phyloP scores from a whole-genome alignment of 2,113 vertebrate species.

The Axis porcinus region DNA sequence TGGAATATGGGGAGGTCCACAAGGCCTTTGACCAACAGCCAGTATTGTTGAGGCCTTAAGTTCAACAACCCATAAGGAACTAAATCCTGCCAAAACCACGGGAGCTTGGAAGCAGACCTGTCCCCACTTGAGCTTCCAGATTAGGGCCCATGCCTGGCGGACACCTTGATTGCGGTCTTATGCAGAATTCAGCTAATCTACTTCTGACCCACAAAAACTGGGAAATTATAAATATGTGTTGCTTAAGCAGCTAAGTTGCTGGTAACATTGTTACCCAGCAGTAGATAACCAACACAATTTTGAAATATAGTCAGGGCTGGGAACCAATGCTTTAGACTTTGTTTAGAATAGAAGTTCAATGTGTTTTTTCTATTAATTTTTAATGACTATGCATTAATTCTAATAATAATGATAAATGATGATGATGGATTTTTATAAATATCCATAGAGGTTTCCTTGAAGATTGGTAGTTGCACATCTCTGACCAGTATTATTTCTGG shows the following conservation, averaged over 20 bases:
- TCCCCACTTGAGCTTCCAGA: background rate
- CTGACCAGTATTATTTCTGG: slow-evolving; percentile 15
- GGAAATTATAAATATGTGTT: background rate
- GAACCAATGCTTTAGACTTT: background rate
- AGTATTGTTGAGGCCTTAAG: background rate
- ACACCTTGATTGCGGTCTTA: background rate
- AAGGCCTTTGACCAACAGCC: background rate
- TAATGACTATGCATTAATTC: slow-evolving; percentile 24
- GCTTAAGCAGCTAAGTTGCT: background rate
- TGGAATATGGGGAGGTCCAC: background rate
- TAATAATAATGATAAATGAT: background rate
- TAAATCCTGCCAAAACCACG: background rate
- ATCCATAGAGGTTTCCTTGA: background rate
- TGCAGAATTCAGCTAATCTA: background rate
- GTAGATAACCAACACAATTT: background rate
- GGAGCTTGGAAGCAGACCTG: background rate
- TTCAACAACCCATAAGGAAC: background rate
- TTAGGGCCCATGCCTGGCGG: background rate
- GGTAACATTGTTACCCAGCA: background rate
- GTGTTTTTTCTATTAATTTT: background rate
- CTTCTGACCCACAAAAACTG: background rate
- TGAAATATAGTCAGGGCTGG: background rate
- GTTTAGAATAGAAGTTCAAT: background rate
- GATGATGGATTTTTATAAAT: slow-evolving; percentile 3
- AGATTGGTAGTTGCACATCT: background rate